Evolutionary conservation across 2,888 invertebrate genomes (phyloP).

Genomic region (Liopterus haemorrhoidalis): DNA sequence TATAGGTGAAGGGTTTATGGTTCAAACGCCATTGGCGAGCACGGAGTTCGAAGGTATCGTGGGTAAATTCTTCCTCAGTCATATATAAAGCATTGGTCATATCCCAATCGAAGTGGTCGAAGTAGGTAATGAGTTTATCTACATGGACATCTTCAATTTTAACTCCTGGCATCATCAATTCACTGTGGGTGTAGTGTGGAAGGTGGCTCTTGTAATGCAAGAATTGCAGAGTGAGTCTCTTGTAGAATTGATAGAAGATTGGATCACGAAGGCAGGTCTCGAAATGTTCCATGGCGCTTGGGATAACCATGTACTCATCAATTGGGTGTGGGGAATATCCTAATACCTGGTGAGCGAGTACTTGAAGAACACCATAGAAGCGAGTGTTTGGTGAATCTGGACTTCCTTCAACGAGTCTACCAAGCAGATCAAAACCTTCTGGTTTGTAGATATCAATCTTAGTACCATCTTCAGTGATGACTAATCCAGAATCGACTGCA

Average conservation of each 20-base stretch:
- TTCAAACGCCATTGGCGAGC: conserved; percentile 65
- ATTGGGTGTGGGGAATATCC: conserved; percentile 44
- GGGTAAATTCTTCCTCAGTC: conserved; percentile 46
- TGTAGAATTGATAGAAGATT: conserved; percentile 62
- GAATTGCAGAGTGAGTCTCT: conserved; percentile 56
- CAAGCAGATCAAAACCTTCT: conserved; percentile 59
- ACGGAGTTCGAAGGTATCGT: conserved; percentile 47
- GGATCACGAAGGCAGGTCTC: conserved; percentile 64
- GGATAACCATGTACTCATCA: conserved; percentile 47
- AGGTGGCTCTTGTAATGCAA: conserved; percentile 54
- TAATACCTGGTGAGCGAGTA: conserved; percentile 53
- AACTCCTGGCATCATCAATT: conserved; percentile 57
- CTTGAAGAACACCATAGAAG: conserved; percentile 56
- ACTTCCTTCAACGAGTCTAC: conserved; percentile 59
- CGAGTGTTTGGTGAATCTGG: conserved; percentile 54
- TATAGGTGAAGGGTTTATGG: conserved; percentile 61
- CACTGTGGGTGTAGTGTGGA: conserved; percentile 56
- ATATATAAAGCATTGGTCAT: conserved; percentile 52
- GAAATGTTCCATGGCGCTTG: conserved; percentile 58
- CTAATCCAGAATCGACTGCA: conserved; percentile 53
- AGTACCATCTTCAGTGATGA: conserved; percentile 46
- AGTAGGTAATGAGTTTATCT: conserved; percentile 62
- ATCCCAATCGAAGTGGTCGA: conserved; percentile 59
- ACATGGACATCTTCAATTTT: conserved; percentile 57
- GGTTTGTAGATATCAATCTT: conserved; percentile 54